phyloP scores from a whole-genome alignment of 2,113 vertebrate genomes.

The Polyodon spathula region DNA sequence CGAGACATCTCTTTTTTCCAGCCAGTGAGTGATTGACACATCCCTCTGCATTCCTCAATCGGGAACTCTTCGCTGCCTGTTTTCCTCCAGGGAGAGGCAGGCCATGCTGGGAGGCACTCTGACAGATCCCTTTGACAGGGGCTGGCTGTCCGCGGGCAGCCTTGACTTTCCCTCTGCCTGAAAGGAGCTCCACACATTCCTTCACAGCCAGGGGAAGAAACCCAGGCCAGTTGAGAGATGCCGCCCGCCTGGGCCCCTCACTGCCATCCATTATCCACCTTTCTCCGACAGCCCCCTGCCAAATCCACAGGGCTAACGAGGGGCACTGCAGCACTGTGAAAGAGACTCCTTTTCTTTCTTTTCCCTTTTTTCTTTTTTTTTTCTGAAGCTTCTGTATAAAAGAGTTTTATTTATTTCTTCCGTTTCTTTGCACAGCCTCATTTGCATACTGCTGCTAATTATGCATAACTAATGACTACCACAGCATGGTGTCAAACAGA shows the following conservation, averaged over 20 bases:
- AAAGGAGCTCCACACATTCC: slow-evolving; percentile 23
- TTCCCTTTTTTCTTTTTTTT: neutral
- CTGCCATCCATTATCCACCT: slow-evolving; percentile 9
- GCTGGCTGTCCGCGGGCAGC: slow-evolving; percentile 10
- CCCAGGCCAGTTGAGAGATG: slow-evolving; percentile 7
- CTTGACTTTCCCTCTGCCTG: slow-evolving; percentile 19
- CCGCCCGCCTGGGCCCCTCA: neutral
- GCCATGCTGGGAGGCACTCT: slow-evolving; percentile 24
- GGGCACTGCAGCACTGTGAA: slow-evolving; percentile 9
- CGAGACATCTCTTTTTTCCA: slow-evolving; percentile 49
- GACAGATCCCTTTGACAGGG: slow-evolving; percentile 25
- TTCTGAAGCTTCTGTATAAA: neutral
- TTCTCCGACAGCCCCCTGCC: slow-evolving; percentile 9
- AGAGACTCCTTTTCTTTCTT: slow-evolving; percentile 6
- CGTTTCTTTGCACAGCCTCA: slow-evolving; percentile 9
- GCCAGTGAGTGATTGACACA: slow-evolving; percentile 43
- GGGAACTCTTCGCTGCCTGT: slow-evolving; percentile 27
- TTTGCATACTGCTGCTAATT: slow-evolving; percentile 7
- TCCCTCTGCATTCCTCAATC: slow-evolving; percentile 21
- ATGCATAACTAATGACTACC: slow-evolving; percentile 6
- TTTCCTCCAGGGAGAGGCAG: slow-evolving; percentile 15
- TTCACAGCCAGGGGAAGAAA: slow-evolving; percentile 17
- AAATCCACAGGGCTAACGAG: slow-evolving; percentile 9
- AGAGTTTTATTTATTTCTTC: slow-evolving; percentile 18
- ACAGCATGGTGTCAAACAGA: neutral